Evolutionary conservation across 2,113 vertebrate genomes (phyloP), one percentile per base, ranked within the genome.

Genomic region (Uropsilus gracilis): DNA sequence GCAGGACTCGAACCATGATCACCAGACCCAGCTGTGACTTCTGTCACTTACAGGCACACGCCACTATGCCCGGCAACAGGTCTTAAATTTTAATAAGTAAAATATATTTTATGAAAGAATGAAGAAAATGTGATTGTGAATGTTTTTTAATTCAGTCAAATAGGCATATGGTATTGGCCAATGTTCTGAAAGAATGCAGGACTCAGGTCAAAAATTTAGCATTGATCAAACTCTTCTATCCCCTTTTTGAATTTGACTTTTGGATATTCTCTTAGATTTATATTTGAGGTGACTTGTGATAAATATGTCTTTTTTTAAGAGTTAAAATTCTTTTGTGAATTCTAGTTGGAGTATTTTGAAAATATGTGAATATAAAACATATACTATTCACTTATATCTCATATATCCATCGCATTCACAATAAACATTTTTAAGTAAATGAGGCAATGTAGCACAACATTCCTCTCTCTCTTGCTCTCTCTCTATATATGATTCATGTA

Each of bases 231-330:
- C 39, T 78, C 8, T 76, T 42, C 8, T 2, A 64, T 1, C 9
- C 20, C 5, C 9, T 8, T 26, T 4, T 37, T 46, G 16, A 83
- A 87, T 84, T 95, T 37, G 66, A 24, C 46, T 91, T 96, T 95
- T 59, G 12, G 10, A 28, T 76, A 66, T 75, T 86, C 39, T 86
- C 9, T 55, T 75, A 77, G n/a, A 32, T 10, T 68, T 84, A 4
- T 28, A 28, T 94, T 84, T 89, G 26, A 93, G 28, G 20, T 10
- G 0, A 61, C 2, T 50, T 69, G 20, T 53, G 28, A 73, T 86
- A 37, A 24, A 46, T 86, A 73, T 89, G 76, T 76, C 22, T 26
- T 91, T 24, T 71, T 76, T 95, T 95, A 86, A 77, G 55, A 11
- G 34, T 30, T 78, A 34, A 88, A 84, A 61, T 68, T 76, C 16